phyloP scores from a whole-genome alignment of 2,797 vertebrate genomes.

The Carapus acus region DNA sequence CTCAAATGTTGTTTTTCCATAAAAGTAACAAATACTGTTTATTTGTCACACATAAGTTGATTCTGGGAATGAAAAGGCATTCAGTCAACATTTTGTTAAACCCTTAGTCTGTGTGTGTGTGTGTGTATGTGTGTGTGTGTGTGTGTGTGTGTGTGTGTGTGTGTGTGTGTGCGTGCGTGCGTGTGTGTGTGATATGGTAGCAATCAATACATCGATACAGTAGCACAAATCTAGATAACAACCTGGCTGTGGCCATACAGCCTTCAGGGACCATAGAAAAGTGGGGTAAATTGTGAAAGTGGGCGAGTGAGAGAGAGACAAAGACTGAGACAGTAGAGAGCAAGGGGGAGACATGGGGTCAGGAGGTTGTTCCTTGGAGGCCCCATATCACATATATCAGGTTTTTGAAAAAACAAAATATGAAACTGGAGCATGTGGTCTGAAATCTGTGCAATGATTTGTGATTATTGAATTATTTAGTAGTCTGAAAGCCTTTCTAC shows the following conservation, averaged over 20 bases:
- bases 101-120: no score
- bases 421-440: constrained; percentile 57
- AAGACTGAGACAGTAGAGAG: background rate
- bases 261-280: background rate
- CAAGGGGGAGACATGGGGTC: constrained; percentile 9
- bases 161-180: background rate
- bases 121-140: background rate
- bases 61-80: no score
- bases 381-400: constrained; percentile 47
- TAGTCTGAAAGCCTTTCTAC: constrained; percentile 63
- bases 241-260: constrained; percentile 7
- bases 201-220: no score
- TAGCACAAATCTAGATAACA: constrained; percentile 3
- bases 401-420: constrained; percentile 60
- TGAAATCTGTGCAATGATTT: constrained; percentile 60
- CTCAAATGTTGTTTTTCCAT: no score
- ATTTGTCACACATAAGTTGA: no score
- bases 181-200: background rate
- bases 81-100: no score
- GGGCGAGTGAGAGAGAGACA: background rate
- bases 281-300: background rate
- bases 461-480: constrained; percentile 68
- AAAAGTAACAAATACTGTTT: no score
- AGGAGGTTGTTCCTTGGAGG: constrained; percentile 42
- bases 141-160: background rate